phyloP scores from a whole-genome alignment of 2,797 vertebrate species.

The Rhadinocentrus ornatus region DNA sequence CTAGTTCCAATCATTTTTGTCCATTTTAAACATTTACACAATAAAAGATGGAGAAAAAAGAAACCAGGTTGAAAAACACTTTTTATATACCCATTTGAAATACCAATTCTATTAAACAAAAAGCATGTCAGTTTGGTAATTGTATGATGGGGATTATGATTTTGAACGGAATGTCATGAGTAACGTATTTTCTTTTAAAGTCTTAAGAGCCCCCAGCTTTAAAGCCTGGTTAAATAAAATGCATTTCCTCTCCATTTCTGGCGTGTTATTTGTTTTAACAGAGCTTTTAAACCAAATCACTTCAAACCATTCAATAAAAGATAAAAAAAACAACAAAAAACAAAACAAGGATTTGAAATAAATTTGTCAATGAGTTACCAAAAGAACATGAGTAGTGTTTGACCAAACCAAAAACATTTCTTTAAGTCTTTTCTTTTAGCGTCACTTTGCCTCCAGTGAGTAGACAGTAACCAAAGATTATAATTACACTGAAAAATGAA shows the following conservation, averaged over 20 bases:
- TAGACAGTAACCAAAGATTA: background rate
- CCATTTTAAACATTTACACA: background rate
- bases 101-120: background rate
- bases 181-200: background rate
- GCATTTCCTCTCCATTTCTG: background rate
- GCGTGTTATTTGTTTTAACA: background rate
- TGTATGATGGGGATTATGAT: background rate
- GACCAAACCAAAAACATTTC: background rate
- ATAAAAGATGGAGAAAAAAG: background rate
- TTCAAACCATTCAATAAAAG: background rate
- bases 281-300: background rate
- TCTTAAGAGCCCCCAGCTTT: background rate
- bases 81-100: too few species aligned
- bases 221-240: background rate
- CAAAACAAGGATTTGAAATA: too few species aligned
- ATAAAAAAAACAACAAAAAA: too few species aligned
- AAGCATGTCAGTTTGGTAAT: background rate
- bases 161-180: background rate
- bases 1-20: background rate
- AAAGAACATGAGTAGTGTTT: background rate
- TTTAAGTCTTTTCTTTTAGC: background rate
- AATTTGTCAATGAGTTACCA: background rate
- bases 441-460: background rate
- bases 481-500: background rate
- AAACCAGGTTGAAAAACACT: background rate